Conservation (phyloP, 2,113 vertebrate species). For the Cercocebus atys region DNA sequence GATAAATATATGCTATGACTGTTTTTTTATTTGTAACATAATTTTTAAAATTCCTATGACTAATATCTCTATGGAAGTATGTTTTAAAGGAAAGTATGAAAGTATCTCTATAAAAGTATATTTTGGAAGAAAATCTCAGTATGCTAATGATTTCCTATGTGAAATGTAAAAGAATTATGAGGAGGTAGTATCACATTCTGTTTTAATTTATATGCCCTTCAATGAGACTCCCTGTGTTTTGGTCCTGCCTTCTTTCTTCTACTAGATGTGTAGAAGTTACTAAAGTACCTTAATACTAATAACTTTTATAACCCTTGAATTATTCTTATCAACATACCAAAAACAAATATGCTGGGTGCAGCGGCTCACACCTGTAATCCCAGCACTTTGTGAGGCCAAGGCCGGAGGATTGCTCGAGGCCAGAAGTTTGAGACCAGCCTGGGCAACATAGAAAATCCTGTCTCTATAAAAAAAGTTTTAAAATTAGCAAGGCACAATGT, state of each 20-base stretch:
- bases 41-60: neutral
- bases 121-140: neutral
- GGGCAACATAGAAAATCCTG: too few relatives aligned
- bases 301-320: neutral
- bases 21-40: neutral
- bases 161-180: neutral
- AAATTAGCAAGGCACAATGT: too few relatives aligned
- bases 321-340: constrained; percentile 5
- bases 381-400: too few relatives aligned
- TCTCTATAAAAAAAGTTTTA: too few relatives aligned
- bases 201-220: neutral
- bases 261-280: neutral
- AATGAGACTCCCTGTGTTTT: neutral
- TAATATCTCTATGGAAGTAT: neutral
- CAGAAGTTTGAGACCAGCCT: too few relatives aligned
- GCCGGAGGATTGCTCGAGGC: too few relatives aligned
- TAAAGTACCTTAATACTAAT: neutral
- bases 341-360: neutral
- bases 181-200: neutral
- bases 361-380: too few relatives aligned
- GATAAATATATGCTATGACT: neutral
- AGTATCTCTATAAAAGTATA: neutral
- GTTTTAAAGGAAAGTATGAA: neutral
- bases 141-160: neutral
- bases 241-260: neutral